Evolutionary conservation across 2,797 vertebrate genomes (phyloP), one percentile per base, ranked within the genome.

Genomic region (Poeciliopsis infans): DNA sequence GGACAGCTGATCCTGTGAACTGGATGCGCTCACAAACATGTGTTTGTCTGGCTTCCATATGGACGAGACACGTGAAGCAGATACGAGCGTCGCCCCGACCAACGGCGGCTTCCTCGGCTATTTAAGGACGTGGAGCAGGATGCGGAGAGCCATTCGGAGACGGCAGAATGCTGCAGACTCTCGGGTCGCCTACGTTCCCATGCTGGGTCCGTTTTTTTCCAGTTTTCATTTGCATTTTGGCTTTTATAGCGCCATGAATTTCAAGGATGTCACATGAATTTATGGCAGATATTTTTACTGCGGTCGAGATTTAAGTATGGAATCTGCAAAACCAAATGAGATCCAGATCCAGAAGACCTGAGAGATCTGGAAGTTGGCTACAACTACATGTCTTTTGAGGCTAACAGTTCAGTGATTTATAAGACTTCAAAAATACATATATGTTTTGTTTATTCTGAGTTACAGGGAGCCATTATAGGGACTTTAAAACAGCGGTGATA

Each of bases 1-100:
- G 91, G 85, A 88, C 95, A 95, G 94, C 93, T 93, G 94, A 94
- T 93, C 90, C 87, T 86, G 88, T 89, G 90, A 93, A 91, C 91
- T 74, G 77, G 85, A 88, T 91, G 76, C 86, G 68, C 83, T 81
- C 45, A 25, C 83, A 90, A 91, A 94, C 92, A 91, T 91, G 91
- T 91, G 94, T 92, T 93, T 82, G 86, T 39, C 89, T 49, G 77
- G 66, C 72, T 18, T 90, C 92, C 94, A 95, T 94, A 93, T 94
- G 94, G 90, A 85, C 76, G 41, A 74, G 91, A 89, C 92, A 90
- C 90, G 90, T 90, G 90, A 82, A 86, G 76, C 79, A 61, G 49
- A 76, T 33, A 51, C 47, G 74, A 10, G 70, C 36, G 61, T 83
- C 71, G 61, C 75, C 79, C 76, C 64, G 79, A 87, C 90, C 87